Base-by-base conservation (phyloP, 1,140 invertebrate genomes). In the Aphelenchoides fujianensis region DNA sequence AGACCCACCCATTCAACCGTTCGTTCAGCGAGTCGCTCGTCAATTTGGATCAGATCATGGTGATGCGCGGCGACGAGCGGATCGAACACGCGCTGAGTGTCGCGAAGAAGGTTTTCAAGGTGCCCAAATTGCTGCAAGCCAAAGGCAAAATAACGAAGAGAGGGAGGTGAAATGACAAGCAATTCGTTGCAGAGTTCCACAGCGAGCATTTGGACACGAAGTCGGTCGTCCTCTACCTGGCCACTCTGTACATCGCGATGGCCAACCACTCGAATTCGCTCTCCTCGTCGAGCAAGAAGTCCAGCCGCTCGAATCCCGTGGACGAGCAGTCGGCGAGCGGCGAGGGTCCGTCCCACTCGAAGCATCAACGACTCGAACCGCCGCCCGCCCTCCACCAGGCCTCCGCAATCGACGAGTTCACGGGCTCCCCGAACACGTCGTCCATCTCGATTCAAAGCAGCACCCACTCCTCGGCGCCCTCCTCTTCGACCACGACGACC, bases 151-250 rank as follows among this genome's bases (percentile, higher is more conserved):
- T 35, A n/a, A n/a, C n/a, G n/a, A n/a, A n/a, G 32, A 34, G 3
- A 19, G 12, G 23, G 2, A 3, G 3, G n/a, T 74, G 1, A 36
- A 53, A 12, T 69, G 9, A 73, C 9, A n/a, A 7, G n/a, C 28
- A 78, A 35, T 82, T 77, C 19, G 48, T 69, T 75, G 55, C 67
- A 79, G 79, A 82, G 41, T 73, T 82, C 55, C 71, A 74, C 63
- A 82, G 82, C 61, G 80, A 84, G 55, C 73, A 82, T 34, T 70
- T 82, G 48, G 80, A 82, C 54, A 71, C 61, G 35, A 83, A 77
- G 57, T 74, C 74, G 28, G 79, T 79, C 23, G 74, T 83, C 31
- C 69, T 57, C 63, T 82, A 82, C 63, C 71, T 82, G 69, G 82
- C 82, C 79, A 79, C 63, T 7, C 52, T 81, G 37, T 81, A 81